Conservation (phyloP, 2,888 invertebrate genomes). For the Shargacucullia verbasci region DNA sequence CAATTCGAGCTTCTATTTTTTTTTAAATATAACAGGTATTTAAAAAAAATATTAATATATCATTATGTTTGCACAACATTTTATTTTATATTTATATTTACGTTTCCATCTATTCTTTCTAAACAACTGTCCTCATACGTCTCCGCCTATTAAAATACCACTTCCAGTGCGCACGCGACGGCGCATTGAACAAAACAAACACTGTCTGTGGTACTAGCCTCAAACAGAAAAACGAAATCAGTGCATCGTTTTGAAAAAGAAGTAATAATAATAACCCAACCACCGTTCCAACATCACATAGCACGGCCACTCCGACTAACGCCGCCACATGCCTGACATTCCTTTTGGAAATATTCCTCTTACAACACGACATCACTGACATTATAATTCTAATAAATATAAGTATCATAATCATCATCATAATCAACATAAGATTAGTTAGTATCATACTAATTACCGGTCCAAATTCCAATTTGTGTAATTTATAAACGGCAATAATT, state of each 20-base stretch:
- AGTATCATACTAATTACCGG: too few relatives aligned
- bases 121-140: conserved; percentile 15
- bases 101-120: neutral
- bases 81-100: too few relatives aligned
- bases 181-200: conserved; percentile 24
- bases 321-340: conserved; percentile 32
- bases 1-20: too few relatives aligned
- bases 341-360: conserved; percentile 3
- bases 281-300: conserved; percentile 36
- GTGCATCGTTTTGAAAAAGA: neutral
- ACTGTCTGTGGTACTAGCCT: conserved; percentile 21
- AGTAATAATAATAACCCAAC: neutral
- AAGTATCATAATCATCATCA: too few relatives aligned
- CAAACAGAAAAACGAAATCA: conserved; percentile 2
- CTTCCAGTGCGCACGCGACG: conserved; percentile 27
- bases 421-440: too few relatives aligned
- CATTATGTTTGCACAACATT: too few relatives aligned
- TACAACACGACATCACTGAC: too few relatives aligned
- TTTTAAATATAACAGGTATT: too few relatives aligned
- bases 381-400: too few relatives aligned
- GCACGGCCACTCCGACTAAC: conserved; percentile 38
- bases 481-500: neutral
- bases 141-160: conserved; percentile 20
- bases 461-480: neutral
- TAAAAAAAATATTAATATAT: too few relatives aligned